A percentile compares a stretch with the other conserved stretches of the same genome.
phyloP scores from a whole-genome alignment of 1,140 invertebrate genomes.

The Dolichoris vasculosae region DNA sequence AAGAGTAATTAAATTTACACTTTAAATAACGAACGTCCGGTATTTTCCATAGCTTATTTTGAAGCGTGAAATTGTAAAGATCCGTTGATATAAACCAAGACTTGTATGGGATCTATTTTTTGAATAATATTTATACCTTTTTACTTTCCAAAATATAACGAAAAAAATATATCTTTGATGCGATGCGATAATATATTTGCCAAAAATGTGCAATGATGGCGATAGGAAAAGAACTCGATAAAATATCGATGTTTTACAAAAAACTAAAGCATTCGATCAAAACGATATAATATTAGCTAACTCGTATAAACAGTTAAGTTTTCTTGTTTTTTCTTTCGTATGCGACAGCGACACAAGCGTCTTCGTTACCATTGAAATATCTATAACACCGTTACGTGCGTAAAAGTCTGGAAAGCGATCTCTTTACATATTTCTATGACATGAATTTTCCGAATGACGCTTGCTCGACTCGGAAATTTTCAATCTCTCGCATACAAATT shows the following conservation, averaged over 20 bases:
- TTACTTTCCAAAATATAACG: too few species aligned
- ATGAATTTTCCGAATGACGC: conserved; percentile 24
- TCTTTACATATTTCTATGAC: not conserved
- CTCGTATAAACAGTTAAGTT: not conserved
- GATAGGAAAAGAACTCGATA: not conserved
- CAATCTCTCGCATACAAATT: conserved; percentile 23
- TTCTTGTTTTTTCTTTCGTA: not conserved
- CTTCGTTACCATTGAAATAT: conserved; percentile 31
- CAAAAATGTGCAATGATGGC: too few species aligned
- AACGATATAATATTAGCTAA: not conserved
- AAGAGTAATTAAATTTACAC: not conserved
- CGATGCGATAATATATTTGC: too few species aligned
- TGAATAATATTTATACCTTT: too few species aligned
- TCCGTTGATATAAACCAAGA: too few species aligned
- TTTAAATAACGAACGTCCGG: too few species aligned
- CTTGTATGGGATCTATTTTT: too few species aligned
- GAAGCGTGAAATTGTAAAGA: too few species aligned
- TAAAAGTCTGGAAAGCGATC: conserved; percentile 33
- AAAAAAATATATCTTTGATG: too few species aligned
- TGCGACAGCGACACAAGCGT: not conserved
- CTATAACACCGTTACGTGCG: conserved; percentile 7
- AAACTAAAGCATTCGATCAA: not conserved
- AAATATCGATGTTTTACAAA: not conserved
- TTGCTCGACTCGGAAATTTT: conserved; percentile 1
- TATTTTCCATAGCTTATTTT: too few species aligned